Percentiles rank a stretch among this genome's conserved stretches.
Conservation (phyloP, 2,113 vertebrate species). For the Ictalurus furcatus region DNA sequence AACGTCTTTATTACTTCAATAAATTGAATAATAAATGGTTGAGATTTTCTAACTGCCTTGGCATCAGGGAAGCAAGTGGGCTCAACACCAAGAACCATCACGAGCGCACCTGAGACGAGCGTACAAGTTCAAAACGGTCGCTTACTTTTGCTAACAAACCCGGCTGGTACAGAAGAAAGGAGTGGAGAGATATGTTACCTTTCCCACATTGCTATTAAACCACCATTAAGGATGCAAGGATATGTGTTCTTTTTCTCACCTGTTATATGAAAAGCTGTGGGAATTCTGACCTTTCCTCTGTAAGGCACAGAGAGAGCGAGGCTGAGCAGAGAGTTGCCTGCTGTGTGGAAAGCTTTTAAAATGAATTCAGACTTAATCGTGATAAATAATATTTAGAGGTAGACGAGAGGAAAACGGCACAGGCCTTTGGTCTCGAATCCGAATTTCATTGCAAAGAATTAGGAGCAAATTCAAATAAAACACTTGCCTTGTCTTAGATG, state of each 20-base stretch:
- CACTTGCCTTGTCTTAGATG: background rate
- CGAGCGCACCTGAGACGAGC: background rate
- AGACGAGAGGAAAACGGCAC: background rate
- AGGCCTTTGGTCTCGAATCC: background rate
- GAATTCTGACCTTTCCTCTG: background rate
- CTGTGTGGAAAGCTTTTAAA: background rate
- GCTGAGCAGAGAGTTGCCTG: background rate
- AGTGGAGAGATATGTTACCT: background rate
- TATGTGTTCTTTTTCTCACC: background rate
- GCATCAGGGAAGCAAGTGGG: too few species aligned
- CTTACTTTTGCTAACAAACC: background rate
- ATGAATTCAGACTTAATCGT: background rate
- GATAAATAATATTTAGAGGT: background rate
- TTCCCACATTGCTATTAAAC: background rate
- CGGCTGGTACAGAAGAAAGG: background rate
- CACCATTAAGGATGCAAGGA: background rate
- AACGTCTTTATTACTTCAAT: background rate
- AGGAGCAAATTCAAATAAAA: background rate
- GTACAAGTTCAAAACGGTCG: background rate
- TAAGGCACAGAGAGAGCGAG: background rate
- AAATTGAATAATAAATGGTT: background rate
- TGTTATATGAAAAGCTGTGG: background rate
- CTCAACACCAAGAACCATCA: background rate
- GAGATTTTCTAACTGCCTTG: background rate
- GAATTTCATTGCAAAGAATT: background rate